Conservation (phyloP, 1,140 invertebrate species). For the Plectus sambesii region DNA sequence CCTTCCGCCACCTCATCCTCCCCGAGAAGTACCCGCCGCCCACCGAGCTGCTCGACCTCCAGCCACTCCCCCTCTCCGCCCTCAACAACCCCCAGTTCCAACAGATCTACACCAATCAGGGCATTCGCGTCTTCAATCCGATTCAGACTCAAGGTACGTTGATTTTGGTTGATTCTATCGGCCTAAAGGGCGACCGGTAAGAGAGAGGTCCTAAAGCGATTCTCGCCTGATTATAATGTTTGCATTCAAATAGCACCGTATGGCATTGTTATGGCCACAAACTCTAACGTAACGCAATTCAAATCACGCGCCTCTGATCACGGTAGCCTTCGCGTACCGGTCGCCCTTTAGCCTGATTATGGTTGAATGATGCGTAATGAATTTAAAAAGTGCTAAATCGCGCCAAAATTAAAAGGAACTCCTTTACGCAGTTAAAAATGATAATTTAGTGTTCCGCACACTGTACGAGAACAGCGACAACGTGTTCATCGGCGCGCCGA, state of each 20-base stretch:
- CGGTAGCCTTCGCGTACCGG: too few species aligned
- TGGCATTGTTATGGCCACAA: too few species aligned
- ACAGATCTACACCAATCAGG: constrained; percentile 64
- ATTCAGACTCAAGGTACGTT: constrained; percentile 78
- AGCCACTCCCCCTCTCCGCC: constrained; percentile 73
- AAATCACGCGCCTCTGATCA: too few species aligned
- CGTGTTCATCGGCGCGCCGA: constrained; percentile 92
- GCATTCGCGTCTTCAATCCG: constrained; percentile 87
- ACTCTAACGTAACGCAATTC: too few species aligned
- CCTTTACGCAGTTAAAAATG: constrained; percentile 5
- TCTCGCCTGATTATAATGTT: too few species aligned
- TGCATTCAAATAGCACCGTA: too few species aligned
- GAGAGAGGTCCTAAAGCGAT: too few species aligned
- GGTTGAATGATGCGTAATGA: too few species aligned
- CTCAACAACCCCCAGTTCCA: constrained; percentile 72
- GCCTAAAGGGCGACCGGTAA: too few species aligned
- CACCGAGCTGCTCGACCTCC: constrained; percentile 91
- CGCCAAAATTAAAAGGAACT: too few species aligned
- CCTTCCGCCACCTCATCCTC: constrained; percentile 88
- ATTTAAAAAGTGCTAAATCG: neutral
- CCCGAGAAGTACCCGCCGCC: constrained; percentile 96
- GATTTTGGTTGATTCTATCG: constrained; percentile 5
- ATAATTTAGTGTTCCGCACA: constrained; percentile 74
- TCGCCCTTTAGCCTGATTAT: constrained; percentile 6
- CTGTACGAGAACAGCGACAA: constrained; percentile 98